Evolutionary conservation across 2,797 vertebrate species (phyloP).

Genomic region (Anolis apletophallus): DNA sequence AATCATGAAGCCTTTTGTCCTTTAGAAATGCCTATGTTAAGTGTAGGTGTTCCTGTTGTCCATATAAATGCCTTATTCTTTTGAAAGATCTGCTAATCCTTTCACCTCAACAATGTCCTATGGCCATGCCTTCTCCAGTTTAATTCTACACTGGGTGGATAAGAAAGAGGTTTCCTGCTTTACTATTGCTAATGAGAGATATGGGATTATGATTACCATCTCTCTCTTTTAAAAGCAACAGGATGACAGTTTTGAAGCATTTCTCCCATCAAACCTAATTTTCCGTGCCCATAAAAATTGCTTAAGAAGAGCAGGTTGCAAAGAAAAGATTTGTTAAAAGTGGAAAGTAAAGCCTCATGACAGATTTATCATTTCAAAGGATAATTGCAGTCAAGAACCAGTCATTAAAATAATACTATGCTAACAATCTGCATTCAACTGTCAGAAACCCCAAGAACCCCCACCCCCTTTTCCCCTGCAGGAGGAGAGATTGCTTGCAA

Average conservation of each 20-base stretch:
- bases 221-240: conserved; percentile 43
- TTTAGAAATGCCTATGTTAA: conserved; percentile 9
- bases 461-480: conserved; percentile 19
- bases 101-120: conserved; percentile 49
- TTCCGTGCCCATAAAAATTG: conserved; percentile 21
- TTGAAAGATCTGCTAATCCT: conserved; percentile 56
- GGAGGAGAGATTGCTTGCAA: conserved; percentile 23
- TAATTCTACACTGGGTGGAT: neutral
- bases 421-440: conserved; percentile 36
- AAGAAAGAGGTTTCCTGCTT: conserved; percentile 44
- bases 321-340: conserved; percentile 36
- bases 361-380: conserved; percentile 48
- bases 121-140: conserved; percentile 58
- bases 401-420: conserved; percentile 52
- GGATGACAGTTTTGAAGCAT: conserved; percentile 33
- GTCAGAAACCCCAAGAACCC: conserved; percentile 15
- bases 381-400: conserved; percentile 58
- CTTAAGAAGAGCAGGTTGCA: conserved; percentile 12
- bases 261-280: conserved; percentile 26
- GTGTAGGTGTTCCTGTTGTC: conserved; percentile 55
- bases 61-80: conserved; percentile 45
- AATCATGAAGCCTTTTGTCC: conserved; percentile 46
- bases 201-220: neutral
- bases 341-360: conserved; percentile 18
- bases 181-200: conserved; percentile 19